Evolutionary conservation across 1,140 invertebrate species (phyloP).

Genomic region (Carposina sasakii): DNA sequence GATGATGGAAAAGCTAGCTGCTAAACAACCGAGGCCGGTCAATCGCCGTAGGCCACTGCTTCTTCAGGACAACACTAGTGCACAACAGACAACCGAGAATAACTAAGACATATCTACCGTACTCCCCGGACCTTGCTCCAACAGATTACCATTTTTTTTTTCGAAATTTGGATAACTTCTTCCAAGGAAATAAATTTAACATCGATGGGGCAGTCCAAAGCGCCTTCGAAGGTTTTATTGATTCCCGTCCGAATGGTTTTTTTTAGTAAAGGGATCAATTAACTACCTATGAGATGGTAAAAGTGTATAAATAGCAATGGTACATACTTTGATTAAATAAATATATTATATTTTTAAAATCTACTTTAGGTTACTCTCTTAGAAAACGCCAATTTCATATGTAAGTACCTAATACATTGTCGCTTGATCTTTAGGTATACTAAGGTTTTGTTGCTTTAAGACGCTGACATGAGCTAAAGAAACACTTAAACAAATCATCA

Average conservation of each 20-base stretch:
- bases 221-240: conserved; percentile 22
- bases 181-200: not conserved
- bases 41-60: conserved; percentile 18
- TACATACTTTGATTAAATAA: too few species aligned
- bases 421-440: too few species aligned
- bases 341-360: not conserved
- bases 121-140: conserved; percentile 21
- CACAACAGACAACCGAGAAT: conserved; percentile 19
- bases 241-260: conserved; percentile 14
- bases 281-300: too few species aligned
- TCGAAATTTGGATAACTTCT: conserved; percentile 13
- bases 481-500: too few species aligned
- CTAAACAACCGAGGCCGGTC: conserved; percentile 20
- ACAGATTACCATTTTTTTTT: conserved; percentile 16
- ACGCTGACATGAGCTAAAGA: too few species aligned
- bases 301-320: too few species aligned
- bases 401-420: not conserved
- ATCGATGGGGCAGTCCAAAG: conserved; percentile 7
- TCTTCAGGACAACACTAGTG: conserved; percentile 21
- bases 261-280: conserved; percentile 19
- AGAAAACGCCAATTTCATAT: not conserved
- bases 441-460: too few species aligned
- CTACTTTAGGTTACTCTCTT: not conserved
- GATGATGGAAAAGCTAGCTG: conserved; percentile 19
- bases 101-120: conserved; percentile 21